These are phyloP conservation scores for Grantiella picta DNA, from an alignment of 2,113 vertebrate species.

Conservation along the genomic window DNA sequence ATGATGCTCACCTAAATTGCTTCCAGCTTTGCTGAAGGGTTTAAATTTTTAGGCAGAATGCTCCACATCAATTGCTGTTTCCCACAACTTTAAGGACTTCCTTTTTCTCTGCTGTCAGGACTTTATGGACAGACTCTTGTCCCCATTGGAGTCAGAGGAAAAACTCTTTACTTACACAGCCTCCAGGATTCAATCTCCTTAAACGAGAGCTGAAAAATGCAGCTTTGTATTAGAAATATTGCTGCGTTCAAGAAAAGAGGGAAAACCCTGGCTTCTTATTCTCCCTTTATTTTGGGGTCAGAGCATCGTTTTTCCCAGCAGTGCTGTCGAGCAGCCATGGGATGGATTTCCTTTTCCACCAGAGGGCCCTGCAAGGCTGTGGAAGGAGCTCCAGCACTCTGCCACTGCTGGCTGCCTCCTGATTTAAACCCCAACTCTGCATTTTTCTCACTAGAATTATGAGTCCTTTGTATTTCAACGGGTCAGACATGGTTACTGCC, in stretches of 20 bases:
- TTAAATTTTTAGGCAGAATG: neutral
- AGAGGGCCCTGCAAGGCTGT: conserved; percentile 79
- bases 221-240: neutral
- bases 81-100: neutral
- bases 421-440: neutral
- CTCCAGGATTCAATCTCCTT: neutral
- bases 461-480: conserved; percentile 48
- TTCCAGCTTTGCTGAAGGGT: neutral
- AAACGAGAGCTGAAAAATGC: neutral
- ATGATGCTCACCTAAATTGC: neutral
- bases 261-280: neutral
- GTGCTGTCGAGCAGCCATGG: neutral
- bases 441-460: conserved; percentile 56
- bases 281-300: neutral
- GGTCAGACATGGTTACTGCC: neutral
- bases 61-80: neutral
- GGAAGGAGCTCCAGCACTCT: neutral
- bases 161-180: neutral
- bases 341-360: conserved; percentile 57
- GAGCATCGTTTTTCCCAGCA: rapidly evolving
- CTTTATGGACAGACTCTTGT: neutral
- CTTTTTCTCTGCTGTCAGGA: neutral
- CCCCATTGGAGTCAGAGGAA: neutral
- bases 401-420: neutral
- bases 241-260: neutral